Evolutionary conservation across 2,113 vertebrate species (phyloP).

Genomic region (Psittacus erithacus): DNA sequence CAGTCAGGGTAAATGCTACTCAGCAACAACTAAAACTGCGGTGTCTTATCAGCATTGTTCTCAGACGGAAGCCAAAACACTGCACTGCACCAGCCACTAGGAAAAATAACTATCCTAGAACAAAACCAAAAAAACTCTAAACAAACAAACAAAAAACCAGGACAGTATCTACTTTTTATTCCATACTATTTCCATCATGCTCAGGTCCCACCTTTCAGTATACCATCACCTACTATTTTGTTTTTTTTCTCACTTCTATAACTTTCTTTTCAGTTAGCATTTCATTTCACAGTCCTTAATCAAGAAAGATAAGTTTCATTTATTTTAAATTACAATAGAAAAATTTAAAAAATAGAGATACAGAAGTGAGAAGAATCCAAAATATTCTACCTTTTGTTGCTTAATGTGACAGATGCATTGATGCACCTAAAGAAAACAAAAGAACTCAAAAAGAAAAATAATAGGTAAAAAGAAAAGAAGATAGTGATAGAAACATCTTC

Average conservation of each 20-base stretch:
- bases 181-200: too few relatives aligned
- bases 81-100: too few relatives aligned
- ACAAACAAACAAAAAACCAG: too few relatives aligned
- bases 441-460: neutral
- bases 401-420: neutral
- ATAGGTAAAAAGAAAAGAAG: neutral
- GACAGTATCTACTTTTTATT: too few relatives aligned
- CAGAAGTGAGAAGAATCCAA: neutral
- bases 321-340: neutral
- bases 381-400: neutral
- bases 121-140: too few relatives aligned
- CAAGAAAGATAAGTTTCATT: neutral
- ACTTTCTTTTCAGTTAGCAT: neutral
- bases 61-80: too few relatives aligned
- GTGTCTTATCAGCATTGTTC: too few relatives aligned
- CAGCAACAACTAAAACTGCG: too few relatives aligned
- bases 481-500: neutral
- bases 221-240: neutral
- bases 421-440: neutral
- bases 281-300: neutral
- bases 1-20: too few relatives aligned
- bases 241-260: neutral
- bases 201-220: too few relatives aligned
- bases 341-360: neutral
- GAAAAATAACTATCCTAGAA: too few relatives aligned